Percentiles rank a stretch among this genome's conserved stretches.
These are phyloP conservation scores for Ruditapes philippinarum DNA, from an alignment of 1,140 invertebrate genomes.

Conservation along the genomic window DNA sequence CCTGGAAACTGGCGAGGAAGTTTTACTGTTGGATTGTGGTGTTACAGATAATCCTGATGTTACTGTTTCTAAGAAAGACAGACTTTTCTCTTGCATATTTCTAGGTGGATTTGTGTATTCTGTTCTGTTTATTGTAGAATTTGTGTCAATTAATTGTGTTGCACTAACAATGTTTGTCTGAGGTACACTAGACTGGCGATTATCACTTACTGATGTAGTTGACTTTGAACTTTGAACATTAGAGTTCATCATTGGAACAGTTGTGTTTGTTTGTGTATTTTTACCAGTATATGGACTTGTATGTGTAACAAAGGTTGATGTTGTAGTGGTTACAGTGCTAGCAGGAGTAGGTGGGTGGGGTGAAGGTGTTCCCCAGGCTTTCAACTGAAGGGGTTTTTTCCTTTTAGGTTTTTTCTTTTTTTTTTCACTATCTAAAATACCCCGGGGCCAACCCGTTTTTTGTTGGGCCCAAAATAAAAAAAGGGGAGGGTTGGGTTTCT, in stretches of 20 bases:
- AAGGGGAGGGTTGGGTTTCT: no score
- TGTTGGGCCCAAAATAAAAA: no score
- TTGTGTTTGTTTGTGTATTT: conserved; percentile 56
- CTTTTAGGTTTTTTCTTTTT: conserved; percentile 59
- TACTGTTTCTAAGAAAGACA: conserved; percentile 58
- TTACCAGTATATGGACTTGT: conserved; percentile 60
- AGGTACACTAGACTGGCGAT: neutral
- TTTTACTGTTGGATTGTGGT: neutral
- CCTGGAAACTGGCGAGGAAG: neutral
- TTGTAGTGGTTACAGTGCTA: conserved; percentile 14
- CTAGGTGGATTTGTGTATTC: neutral
- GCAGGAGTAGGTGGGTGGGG: conserved; percentile 42
- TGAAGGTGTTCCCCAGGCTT: conserved; percentile 61
- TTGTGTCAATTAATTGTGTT: neutral
- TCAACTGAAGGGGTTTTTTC: no score
- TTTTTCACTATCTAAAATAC: no score
- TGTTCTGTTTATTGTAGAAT: conserved; percentile 23
- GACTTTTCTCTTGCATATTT: conserved; percentile 25
- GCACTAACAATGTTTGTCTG: neutral
- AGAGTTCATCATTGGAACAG: conserved; percentile 17
- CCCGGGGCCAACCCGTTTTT: no score
- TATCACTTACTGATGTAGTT: neutral
- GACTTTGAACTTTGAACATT: neutral
- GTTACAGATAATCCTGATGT: conserved; percentile 32
- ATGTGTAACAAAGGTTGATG: conserved; percentile 42